Conservation (phyloP, 2,888 invertebrate species). For the Caenorhabditis angaria region DNA sequence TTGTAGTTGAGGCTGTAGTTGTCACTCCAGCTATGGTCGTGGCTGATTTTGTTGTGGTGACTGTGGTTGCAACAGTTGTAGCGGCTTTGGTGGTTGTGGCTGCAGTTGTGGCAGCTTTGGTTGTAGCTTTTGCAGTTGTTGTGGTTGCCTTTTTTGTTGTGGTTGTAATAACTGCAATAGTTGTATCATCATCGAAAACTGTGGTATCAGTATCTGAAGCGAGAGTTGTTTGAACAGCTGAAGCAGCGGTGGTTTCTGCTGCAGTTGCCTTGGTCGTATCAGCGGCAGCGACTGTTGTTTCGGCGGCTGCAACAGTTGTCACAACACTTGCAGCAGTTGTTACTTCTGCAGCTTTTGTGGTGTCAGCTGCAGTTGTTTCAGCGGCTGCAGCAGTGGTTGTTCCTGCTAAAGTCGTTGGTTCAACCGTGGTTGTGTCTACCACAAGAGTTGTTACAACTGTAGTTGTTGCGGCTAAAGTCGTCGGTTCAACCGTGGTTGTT, state of each 20-base stretch:
- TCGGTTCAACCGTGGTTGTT: constrained; percentile 13
- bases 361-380: neutral
- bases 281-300: constrained; percentile 11
- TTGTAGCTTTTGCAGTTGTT: constrained; percentile 6
- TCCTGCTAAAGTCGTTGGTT: neutral
- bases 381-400: neutral
- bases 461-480: constrained; percentile 12
- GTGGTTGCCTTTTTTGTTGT: neutral
- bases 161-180: neutral
- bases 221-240: neutral
- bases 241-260: neutral
- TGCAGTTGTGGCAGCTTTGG: neutral
- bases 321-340: neutral
- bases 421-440: neutral
- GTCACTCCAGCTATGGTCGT: neutral
- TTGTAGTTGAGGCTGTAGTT: neutral
- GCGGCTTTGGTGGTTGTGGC: neutral
- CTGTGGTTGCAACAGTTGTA: neutral
- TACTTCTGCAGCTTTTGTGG: neutral
- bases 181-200: constrained; percentile 2
- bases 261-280: neutral
- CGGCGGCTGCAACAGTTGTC: neutral
- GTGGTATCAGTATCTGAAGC: neutral
- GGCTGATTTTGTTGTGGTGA: neutral
- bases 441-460: neutral